Conservation (phyloP, 2,888 invertebrate species). For the Schizaphis graminum region DNA sequence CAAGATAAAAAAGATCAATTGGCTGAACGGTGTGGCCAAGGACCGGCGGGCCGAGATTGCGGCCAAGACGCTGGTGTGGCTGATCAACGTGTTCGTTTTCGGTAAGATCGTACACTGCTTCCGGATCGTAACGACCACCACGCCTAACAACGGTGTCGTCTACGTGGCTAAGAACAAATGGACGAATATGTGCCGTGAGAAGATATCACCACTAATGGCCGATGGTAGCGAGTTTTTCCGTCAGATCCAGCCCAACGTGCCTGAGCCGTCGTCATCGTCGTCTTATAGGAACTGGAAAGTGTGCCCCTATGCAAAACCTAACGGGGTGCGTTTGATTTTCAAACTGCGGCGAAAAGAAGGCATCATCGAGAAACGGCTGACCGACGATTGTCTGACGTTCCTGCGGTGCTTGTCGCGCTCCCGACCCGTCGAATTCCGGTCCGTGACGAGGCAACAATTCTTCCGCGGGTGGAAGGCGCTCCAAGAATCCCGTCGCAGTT, state of each 20-base stretch:
- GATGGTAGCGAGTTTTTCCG: background rate
- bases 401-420: constrained; percentile 37
- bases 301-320: constrained; percentile 43
- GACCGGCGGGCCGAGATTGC: background rate
- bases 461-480: constrained; percentile 30
- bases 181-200: constrained; percentile 2
- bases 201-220: constrained; percentile 5
- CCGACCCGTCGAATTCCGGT: constrained; percentile 26
- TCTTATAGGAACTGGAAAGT: constrained; percentile 41
- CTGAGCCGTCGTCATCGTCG: background rate
- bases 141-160: constrained; percentile 36
- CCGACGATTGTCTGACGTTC: constrained; percentile 35
- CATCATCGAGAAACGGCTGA: background rate
- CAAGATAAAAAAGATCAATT: background rate
- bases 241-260: background rate
- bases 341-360: background rate
- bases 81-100: constrained; percentile 51
- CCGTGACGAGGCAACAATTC: constrained; percentile 31
- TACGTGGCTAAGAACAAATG: constrained; percentile 34
- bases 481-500: background rate
- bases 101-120: constrained; percentile 19
- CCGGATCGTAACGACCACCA: background rate
- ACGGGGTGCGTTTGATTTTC: constrained; percentile 54
- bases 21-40: background rate
- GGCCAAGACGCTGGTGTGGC: constrained; percentile 44